A percentile compares a stretch with the other conserved stretches of the same genome.
Conservation (phyloP, 2,113 vertebrate genomes). For the Aldabrachelys gigantea region DNA sequence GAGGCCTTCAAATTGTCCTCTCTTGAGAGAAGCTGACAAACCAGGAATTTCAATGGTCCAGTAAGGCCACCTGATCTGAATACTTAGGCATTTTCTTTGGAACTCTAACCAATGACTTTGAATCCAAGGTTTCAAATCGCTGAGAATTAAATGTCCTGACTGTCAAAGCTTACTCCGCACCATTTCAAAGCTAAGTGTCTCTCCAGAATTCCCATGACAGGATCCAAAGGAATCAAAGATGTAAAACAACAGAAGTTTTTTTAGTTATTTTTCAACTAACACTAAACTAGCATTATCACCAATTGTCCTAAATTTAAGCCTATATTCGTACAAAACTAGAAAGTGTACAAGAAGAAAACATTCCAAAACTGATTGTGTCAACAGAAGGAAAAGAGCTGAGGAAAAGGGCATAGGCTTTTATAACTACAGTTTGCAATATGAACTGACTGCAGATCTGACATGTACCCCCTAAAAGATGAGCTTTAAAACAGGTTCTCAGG, state of each 20-base stretch:
- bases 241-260: neutral
- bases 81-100: too few species aligned
- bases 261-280: neutral
- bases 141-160: neutral
- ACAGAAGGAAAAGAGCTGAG: neutral
- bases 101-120: too few species aligned
- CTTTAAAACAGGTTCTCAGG: neutral
- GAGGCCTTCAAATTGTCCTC: too few species aligned
- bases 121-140: too few species aligned
- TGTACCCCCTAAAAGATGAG: neutral
- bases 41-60: too few species aligned
- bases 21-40: too few species aligned
- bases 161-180: rapidly evolving
- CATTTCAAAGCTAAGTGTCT: rapidly evolving
- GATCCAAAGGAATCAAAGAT: neutral
- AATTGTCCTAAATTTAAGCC: rapidly evolving
- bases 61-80: too few species aligned
- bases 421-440: neutral
- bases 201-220: neutral
- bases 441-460: neutral
- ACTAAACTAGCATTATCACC: neutral
- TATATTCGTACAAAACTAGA: rapidly evolving
- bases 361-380: neutral
- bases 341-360: neutral
- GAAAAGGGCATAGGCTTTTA: neutral